These are phyloP conservation scores for Phalacrocorax pelagicus DNA, from an alignment of 2,113 vertebrate genomes.

Conservation along the genomic window DNA sequence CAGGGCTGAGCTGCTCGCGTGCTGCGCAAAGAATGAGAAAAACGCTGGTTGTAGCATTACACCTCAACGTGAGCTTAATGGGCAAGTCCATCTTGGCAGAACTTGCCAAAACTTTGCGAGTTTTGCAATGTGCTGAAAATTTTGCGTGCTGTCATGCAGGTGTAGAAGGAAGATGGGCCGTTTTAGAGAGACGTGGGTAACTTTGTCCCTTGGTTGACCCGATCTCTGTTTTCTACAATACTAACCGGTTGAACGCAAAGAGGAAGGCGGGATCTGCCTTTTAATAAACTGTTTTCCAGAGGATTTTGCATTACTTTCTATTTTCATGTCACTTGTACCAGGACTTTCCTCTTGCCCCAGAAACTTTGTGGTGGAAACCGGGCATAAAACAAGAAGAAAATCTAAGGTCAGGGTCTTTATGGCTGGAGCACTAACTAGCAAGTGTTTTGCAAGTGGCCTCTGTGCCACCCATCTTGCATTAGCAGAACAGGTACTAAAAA, in stretches of 20 bases:
- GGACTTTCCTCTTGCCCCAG: background rate
- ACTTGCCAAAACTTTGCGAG: background rate
- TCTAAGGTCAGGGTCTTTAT: fast-evolving
- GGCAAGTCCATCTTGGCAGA: fast-evolving
- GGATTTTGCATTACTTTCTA: background rate
- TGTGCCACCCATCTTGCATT: fast-evolving
- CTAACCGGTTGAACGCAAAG: fast-evolving
- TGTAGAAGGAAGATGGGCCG: fast-evolving
- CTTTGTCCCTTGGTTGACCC: fast-evolving
- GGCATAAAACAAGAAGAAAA: background rate
- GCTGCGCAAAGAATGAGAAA: background rate
- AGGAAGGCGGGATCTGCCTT: fast-evolving
- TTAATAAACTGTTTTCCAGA: background rate
- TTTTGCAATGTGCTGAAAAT: fast-evolving
- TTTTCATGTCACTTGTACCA: fast-evolving
- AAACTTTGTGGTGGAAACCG: background rate
- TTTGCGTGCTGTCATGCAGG: fast-evolving
- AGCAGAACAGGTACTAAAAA: background rate
- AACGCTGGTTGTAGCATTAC: fast-evolving
- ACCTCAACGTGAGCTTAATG: fast-evolving
- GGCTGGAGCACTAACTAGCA: fast-evolving
- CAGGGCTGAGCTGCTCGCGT: background rate
- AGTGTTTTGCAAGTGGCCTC: background rate
- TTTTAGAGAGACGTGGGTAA: fast-evolving
- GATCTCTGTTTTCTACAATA: fast-evolving